Percentiles rank a stretch among this genome's conserved stretches.
phyloP scores from a whole-genome alignment of 2,113 vertebrate species.

The Elephas maximus region DNA sequence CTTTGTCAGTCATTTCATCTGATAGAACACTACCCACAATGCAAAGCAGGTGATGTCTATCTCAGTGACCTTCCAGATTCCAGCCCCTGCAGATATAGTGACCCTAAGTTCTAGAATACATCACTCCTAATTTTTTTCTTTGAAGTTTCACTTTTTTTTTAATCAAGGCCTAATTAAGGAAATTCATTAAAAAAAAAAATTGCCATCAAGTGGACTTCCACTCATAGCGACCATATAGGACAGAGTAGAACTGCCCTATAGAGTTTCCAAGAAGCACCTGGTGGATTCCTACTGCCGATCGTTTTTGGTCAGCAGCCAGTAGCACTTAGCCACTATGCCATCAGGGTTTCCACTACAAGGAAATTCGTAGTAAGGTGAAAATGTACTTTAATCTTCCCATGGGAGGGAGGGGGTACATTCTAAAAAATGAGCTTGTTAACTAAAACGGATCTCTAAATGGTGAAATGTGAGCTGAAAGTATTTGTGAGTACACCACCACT shows the following conservation, averaged over 20 bases:
- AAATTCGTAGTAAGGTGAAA: background rate
- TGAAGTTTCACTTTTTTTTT: background rate
- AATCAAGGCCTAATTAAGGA: background rate
- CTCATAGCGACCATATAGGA: too few species aligned
- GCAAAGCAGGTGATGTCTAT: background rate
- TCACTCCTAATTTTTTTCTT: background rate
- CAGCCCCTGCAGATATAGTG: background rate
- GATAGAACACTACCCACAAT: background rate
- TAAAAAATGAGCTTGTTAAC: background rate
- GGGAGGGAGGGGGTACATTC: background rate
- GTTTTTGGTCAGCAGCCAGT: too few species aligned
- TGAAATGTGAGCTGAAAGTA: background rate
- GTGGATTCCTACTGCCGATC: too few species aligned
- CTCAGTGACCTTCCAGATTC: background rate
- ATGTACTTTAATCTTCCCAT: background rate
- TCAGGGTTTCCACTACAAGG: background rate
- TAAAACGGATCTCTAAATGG: background rate
- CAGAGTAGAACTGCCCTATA: too few species aligned
- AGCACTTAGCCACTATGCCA: too few species aligned
- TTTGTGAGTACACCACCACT: background rate
- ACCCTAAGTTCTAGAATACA: background rate
- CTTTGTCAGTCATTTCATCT: background rate
- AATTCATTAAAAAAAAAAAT: background rate
- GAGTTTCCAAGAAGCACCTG: too few species aligned
- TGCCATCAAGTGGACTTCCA: too few species aligned